These are phyloP conservation scores for Drosophila ficusphila DNA, from an alignment of 1,140 invertebrate species.

Conservation along the genomic window DNA sequence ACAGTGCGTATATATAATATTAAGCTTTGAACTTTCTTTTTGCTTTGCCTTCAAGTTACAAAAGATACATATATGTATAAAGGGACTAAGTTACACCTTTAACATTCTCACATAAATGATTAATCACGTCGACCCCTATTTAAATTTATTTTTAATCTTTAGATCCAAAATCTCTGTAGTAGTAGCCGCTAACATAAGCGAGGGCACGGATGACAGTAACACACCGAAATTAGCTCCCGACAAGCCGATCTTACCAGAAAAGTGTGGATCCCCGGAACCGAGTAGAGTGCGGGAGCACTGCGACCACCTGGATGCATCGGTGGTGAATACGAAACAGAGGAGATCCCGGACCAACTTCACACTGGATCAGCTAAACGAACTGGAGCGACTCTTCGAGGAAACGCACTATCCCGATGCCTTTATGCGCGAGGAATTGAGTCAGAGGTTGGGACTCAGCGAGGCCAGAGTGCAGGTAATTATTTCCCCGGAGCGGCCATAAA, in stretches of 20 bases:
- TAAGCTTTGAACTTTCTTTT: too few species aligned
- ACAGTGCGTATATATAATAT: too few species aligned
- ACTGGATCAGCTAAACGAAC: slow-evolving; percentile 93
- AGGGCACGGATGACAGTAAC: slow-evolving; percentile 52
- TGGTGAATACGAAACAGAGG: slow-evolving; percentile 89
- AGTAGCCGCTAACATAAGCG: slow-evolving; percentile 40
- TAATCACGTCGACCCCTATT: too few species aligned
- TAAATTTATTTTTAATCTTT: too few species aligned
- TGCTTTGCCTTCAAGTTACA: too few species aligned
- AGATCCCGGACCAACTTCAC: slow-evolving; percentile 95
- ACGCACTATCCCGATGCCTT: slow-evolving; percentile 97
- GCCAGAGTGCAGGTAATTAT: slow-evolving; percentile 94
- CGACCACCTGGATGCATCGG: slow-evolving; percentile 42
- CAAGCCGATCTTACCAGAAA: slow-evolving; percentile 39
- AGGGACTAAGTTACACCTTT: too few species aligned
- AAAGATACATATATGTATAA: too few species aligned
- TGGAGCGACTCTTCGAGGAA: slow-evolving; percentile 96
- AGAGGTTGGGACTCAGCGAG: slow-evolving; percentile 95
- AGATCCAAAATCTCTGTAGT: slow-evolving; percentile 45
- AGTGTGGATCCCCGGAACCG: slow-evolving; percentile 49
- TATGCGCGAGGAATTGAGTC: slow-evolving; percentile 97
- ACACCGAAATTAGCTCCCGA: slow-evolving; percentile 41
- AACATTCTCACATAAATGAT: background rate
- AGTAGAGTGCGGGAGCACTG: slow-evolving; percentile 42
- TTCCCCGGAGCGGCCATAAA: slow-evolving; percentile 24